Evolutionary conservation across 1,140 invertebrate genomes (phyloP), one percentile per base, ranked within the genome.

Genomic region (Agrypnia vestita): DNA sequence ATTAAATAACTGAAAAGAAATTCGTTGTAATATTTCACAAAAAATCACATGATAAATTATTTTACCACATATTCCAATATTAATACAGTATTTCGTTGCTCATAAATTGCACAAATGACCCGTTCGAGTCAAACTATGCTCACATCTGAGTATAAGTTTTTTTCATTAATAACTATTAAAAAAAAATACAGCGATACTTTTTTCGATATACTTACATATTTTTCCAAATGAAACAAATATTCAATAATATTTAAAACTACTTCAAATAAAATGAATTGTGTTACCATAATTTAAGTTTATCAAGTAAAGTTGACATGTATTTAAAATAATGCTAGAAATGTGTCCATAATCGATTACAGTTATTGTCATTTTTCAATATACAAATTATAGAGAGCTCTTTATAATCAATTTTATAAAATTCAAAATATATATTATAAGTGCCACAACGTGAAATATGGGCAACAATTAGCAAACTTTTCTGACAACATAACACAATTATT

Each of bases 81-180:
- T 69, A 69, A 46, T 35, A 61, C 46, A 76, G 49, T 76, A 64
- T 76, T 78, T 78, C 76, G 64, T 78, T 69, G 73, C 64, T 51
- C 10, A 11, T 25, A 78, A 78, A 78, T 78, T 78, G 64, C 76
- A 78, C 64, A 59, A 64, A 21, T 61, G 15, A 53, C 19, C 19
- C 25, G 10, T 53, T 61, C 10, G 15, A 21, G 56, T 19, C 75
- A 64, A 44, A 59, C 44, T 59, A 75, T 75, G 73, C 73, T 76
- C 55, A 53, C 21, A 76, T 55, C 43, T 35, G 44, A 69, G 64
- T 69, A 69, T 69, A 69, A 47, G 64, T 47, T 46, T 17, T 17
- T 47, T 69, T 47, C n/a, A 51, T 51, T 15, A 51, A 4, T 51
- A 13, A 51, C 11, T 13, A 13, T 15, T 51, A 51, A 12, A 15